Evolutionary conservation across 2,888 invertebrate species (phyloP).

Genomic region (Coremacera marginata): DNA sequence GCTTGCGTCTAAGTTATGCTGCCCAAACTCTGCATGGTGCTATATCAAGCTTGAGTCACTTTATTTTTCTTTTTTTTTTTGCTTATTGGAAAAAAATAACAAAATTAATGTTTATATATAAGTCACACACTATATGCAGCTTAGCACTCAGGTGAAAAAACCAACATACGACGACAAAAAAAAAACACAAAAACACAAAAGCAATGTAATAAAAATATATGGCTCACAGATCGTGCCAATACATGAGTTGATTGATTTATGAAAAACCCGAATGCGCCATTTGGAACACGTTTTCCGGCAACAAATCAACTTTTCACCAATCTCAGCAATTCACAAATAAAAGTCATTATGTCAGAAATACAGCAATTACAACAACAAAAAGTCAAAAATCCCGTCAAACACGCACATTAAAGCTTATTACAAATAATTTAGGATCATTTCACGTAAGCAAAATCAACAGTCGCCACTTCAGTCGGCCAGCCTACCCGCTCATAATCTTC

Average conservation of each 20-base stretch:
- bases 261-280: slow-evolving; percentile 38
- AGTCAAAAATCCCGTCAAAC: slow-evolving; percentile 62
- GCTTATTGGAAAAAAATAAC: too few relatives aligned
- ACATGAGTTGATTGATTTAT: slow-evolving; percentile 49
- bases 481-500: not conserved
- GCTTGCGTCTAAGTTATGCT: too few relatives aligned
- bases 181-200: slow-evolving; percentile 47
- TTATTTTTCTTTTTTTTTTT: too few relatives aligned
- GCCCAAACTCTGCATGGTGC: too few relatives aligned
- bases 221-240: not conserved
- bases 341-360: not conserved
- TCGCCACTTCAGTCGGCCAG: too few relatives aligned
- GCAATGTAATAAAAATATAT: slow-evolving; percentile 4
- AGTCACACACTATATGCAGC: too few relatives aligned
- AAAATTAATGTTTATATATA: too few relatives aligned
- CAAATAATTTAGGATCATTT: slow-evolving; percentile 28
- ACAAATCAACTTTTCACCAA: slow-evolving; percentile 23
- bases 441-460: slow-evolving; percentile 13
- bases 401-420: slow-evolving; percentile 47
- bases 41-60: too few relatives aligned
- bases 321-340: not conserved
- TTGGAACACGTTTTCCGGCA: slow-evolving; percentile 26
- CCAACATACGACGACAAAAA: not conserved
- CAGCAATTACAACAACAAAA: slow-evolving; percentile 38
- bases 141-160: not conserved